Evolutionary conservation across 1,140 invertebrate genomes (phyloP), one percentile per base, ranked within the genome.

Genomic region (Bombus superbus): DNA sequence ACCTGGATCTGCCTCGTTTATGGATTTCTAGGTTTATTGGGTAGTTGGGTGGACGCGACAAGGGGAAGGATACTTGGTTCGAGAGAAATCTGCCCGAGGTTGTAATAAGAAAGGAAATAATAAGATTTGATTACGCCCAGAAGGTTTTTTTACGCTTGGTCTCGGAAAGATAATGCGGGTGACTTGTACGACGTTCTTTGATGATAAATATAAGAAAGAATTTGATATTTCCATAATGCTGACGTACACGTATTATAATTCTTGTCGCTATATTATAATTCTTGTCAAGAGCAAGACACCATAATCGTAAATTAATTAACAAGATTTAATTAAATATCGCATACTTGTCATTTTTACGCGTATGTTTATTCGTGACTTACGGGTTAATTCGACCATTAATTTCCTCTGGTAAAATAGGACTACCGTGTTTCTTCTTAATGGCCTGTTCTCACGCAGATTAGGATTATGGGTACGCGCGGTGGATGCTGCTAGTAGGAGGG

Each of bases 391-490:
- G 22, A 5, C 35, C 64, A 80, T 80, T 47, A 69, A 80, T 80
- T 69, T 80, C 4, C 1, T 13, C 44, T 3, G 32, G 42, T 80
- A 32, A 80, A 80, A 80, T 53, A 80, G 32, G 64, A 80, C 78
- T 80, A 80, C 64, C 64, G 78, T 47, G 78, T 80, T 69, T 69
- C 78, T 53, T 38, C 44, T 80, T 80, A 80, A 80, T 32, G 78
- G 78, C 78, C 66, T 47, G 78, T 80, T 80, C 78, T 80, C 78
- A 80, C 78, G 78, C 44, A 69, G 78, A 80, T 80, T 80, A 80
- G 64, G 78, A 80, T 80, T 69, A 59, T 32, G n/a, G 28, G 44
- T 69, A 80, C 64, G 8, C 11, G 44, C 44, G 4, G 35, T 11
- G 35, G 78, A 47, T 69, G 64, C 1, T 69, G 64, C 28, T 42